These are phyloP conservation scores for Microtus montanus DNA, from an alignment of 2,113 vertebrate genomes.

Conservation along the genomic window DNA sequence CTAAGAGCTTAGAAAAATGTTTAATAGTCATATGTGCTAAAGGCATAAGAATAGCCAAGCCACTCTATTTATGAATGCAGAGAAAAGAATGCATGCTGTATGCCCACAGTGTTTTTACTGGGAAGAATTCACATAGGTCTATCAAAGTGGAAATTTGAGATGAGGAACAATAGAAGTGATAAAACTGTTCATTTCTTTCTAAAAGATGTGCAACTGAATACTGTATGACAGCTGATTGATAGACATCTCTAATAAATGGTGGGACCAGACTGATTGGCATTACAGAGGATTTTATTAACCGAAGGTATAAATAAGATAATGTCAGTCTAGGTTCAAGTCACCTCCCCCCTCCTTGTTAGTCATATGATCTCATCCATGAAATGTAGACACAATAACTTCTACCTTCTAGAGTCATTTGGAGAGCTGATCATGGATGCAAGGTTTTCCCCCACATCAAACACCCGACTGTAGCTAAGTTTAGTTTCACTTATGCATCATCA, in stretches of 20 bases:
- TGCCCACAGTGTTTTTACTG: neutral
- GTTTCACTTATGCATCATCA: neutral
- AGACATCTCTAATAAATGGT: neutral
- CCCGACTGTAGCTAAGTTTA: neutral
- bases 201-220: neutral
- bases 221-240: neutral
- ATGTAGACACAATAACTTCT: neutral
- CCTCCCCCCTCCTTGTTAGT: neutral
- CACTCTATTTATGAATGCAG: slow-evolving; percentile 45
- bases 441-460: neutral
- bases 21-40: slow-evolving; percentile 35
- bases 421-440: neutral
- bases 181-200: neutral
- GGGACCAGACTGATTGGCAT: neutral
- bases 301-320: neutral
- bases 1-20: slow-evolving; percentile 59
- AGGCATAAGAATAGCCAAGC: slow-evolving; percentile 23
- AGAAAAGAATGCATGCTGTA: neutral
- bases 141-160: neutral
- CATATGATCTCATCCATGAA: slow-evolving; percentile 1
- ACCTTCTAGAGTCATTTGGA: neutral
- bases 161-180: neutral
- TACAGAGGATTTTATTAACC: neutral
- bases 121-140: neutral
- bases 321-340: neutral